A percentile compares a stretch with the other conserved stretches of the same genome.
phyloP scores from a whole-genome alignment of 1,140 invertebrate species.

The Maconellicoccus hirsutus region DNA sequence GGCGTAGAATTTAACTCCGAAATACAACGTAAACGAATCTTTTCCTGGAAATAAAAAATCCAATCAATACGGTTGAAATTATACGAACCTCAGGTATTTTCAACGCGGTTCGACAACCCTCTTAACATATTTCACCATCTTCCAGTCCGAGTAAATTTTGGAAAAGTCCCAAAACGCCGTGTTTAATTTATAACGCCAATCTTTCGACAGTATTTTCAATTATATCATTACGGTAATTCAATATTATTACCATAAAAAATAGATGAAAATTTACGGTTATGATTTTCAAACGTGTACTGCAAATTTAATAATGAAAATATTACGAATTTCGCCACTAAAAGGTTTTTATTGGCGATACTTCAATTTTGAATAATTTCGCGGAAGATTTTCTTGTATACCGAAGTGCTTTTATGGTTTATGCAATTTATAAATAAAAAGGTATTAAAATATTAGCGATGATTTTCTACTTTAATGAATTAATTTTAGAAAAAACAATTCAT shows the following conservation, averaged over 20 bases:
- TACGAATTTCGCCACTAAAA: not conserved
- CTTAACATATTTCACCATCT: not conserved
- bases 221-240: not conserved
- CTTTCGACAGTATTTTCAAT: not conserved
- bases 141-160: not conserved
- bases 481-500: no score
- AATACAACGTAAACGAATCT: slow-evolving; percentile 82
- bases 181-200: not conserved
- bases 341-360: slow-evolving; percentile 1
- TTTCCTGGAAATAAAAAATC: slow-evolving; percentile 35
- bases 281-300: not conserved
- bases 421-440: no score
- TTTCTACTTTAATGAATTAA: no score
- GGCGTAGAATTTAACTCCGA: slow-evolving; percentile 97
- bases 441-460: no score
- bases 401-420: no score
- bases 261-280: slow-evolving; percentile 9
- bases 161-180: not conserved
- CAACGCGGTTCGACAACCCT: not conserved
- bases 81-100: not conserved
- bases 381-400: no score
- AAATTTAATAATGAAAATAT: slow-evolving; percentile 10
- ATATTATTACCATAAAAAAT: not conserved
- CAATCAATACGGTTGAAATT: not conserved
- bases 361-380: not conserved